phyloP scores from a whole-genome alignment of 2,888 invertebrate species.

The Blastobasis lacticolella region DNA sequence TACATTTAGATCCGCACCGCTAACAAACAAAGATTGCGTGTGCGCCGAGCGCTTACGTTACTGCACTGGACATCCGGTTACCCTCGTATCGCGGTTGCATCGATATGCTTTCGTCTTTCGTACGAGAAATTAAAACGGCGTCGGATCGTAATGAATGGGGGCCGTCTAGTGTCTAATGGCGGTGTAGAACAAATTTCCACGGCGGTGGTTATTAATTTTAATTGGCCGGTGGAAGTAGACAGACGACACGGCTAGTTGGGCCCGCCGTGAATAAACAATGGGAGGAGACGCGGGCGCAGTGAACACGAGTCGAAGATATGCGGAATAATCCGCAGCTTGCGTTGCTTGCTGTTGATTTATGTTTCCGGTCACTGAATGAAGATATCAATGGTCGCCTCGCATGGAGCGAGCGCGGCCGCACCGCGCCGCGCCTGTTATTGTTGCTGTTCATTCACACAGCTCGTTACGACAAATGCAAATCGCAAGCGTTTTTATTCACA shows the following conservation, averaged over 20 bases:
- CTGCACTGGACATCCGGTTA: constrained; percentile 6
- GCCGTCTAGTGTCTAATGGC: too few species aligned
- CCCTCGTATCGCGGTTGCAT: background rate
- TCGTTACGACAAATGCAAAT: constrained; percentile 37
- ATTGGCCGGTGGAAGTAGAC: too few species aligned
- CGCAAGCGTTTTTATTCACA: constrained; percentile 20
- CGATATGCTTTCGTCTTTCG: background rate
- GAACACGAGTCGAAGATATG: constrained; percentile 21
- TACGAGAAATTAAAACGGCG: too few species aligned
- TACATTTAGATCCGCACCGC: constrained; percentile 21
- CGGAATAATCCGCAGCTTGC: constrained; percentile 29
- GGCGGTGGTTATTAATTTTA: too few species aligned
- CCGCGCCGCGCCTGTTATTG: constrained; percentile 28
- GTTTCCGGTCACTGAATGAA: constrained; percentile 63
- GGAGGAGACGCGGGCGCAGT: background rate
- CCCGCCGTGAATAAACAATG: too few species aligned
- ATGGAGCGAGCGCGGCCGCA: constrained; percentile 27
- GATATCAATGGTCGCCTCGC: constrained; percentile 52
- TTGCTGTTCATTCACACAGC: constrained; percentile 46
- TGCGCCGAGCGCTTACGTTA: constrained; percentile 12
- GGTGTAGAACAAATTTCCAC: too few species aligned
- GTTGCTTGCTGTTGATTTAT: constrained; percentile 59
- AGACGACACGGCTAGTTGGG: too few species aligned
- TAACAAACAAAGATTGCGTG: constrained; percentile 10
- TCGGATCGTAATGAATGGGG: too few species aligned